Percentiles rank a stretch among this genome's conserved stretches.
Conservation (phyloP, 2,888 invertebrate genomes). For the Campoplex capitator region DNA sequence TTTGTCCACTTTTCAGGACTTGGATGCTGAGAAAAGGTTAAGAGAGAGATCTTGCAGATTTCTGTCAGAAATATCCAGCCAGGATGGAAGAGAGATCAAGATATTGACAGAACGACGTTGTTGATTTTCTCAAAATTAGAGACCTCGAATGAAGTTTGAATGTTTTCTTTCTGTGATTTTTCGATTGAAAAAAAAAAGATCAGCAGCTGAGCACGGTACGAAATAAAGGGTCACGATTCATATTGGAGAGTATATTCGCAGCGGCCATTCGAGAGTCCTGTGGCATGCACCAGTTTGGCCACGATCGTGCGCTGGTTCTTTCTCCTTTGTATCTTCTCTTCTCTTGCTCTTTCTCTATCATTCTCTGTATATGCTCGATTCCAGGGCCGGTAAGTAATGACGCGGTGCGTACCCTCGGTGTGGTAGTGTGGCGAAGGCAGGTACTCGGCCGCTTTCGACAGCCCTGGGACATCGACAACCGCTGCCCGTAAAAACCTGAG, state of each 20-base stretch:
- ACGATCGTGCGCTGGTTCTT: conserved; percentile 19
- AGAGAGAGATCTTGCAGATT: not conserved
- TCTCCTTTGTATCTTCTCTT: not conserved
- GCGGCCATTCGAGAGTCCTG: conserved; percentile 23
- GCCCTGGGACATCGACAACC: conserved; percentile 59
- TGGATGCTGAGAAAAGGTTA: not conserved
- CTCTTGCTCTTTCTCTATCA: conserved; percentile 25
- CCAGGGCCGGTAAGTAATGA: conserved; percentile 67
- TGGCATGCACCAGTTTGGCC: conserved; percentile 36
- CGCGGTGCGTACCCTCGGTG: conserved; percentile 60
- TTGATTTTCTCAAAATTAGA: too few species aligned
- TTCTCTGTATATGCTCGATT: conserved; percentile 30
- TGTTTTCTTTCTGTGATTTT: too few species aligned
- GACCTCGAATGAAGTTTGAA: too few species aligned
- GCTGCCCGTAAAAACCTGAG: conserved; percentile 42
- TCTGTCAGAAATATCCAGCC: not conserved
- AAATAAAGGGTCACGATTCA: not conserved
- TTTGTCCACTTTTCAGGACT: not conserved
- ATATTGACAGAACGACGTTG: too few species aligned
- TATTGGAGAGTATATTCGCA: not conserved
- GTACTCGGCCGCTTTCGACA: conserved; percentile 66
- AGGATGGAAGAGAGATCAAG: too few species aligned
- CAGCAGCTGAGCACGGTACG: too few species aligned
- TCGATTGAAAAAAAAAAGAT: not conserved
- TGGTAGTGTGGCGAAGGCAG: conserved; percentile 49